phyloP scores from a whole-genome alignment of 2,113 vertebrate species.

The Laticauda laticaudata region DNA sequence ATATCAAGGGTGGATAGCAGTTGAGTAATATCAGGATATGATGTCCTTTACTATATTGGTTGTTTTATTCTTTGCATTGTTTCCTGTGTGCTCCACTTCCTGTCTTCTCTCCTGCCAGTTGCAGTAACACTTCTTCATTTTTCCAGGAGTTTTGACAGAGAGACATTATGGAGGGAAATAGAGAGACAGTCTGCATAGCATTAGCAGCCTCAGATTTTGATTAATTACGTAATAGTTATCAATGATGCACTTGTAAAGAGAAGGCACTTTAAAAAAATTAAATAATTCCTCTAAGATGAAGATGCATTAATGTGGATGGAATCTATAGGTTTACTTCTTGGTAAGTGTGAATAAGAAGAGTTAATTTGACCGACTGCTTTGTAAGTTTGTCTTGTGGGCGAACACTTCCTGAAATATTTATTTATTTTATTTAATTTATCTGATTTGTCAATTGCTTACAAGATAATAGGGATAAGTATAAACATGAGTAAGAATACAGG shows the following conservation, averaged over 20 bases:
- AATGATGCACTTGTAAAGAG: neutral
- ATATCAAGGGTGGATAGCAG: neutral
- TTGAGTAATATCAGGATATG: neutral
- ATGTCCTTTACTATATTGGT: neutral
- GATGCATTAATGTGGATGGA: neutral
- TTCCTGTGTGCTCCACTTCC: neutral
- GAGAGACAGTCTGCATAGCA: neutral
- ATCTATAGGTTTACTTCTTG: neutral
- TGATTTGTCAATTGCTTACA: too few relatives aligned
- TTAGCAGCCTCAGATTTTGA: neutral
- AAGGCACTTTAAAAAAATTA: too few relatives aligned
- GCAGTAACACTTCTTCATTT: conserved; percentile 1
- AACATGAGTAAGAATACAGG: too few relatives aligned
- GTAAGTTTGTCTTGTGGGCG: neutral
- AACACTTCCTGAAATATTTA: neutral
- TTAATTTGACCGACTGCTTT: neutral
- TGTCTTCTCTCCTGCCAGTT: conserved; percentile 11
- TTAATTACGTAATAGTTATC: neutral
- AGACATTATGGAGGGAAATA: neutral
- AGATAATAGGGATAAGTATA: too few relatives aligned
- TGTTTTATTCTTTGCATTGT: neutral
- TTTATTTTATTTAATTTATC: too few relatives aligned
- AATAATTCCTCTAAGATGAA: neutral
- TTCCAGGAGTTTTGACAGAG: conserved; percentile 38
- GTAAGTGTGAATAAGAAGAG: neutral